These are phyloP conservation scores for Thunnus thynnus DNA, from an alignment of 2,113 vertebrate species.

Conservation along the genomic window DNA sequence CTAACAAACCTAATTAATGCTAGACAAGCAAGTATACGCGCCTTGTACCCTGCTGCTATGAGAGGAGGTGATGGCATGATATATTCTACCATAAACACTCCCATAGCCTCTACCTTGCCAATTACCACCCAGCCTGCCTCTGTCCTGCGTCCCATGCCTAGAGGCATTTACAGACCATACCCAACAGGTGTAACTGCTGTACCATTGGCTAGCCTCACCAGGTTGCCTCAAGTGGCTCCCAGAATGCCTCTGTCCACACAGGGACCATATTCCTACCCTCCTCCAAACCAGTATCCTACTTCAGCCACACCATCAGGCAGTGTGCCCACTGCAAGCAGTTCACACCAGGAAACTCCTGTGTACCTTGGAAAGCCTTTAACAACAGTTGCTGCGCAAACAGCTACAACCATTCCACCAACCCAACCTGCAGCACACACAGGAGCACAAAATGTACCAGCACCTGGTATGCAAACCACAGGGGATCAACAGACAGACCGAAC, in stretches of 20 bases:
- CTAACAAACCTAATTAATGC: constrained; percentile 88
- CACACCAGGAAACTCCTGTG: constrained; percentile 88
- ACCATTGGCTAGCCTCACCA: constrained; percentile 91
- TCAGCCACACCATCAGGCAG: constrained; percentile 75
- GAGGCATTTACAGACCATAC: constrained; percentile 91
- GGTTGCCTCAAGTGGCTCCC: constrained; percentile 90
- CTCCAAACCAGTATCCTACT: constrained; percentile 84
- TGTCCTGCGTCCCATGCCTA: constrained; percentile 91
- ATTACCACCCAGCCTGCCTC: constrained; percentile 97
- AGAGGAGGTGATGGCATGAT: constrained; percentile 98
- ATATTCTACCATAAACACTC: constrained; percentile 98
- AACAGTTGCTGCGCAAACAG: constrained; percentile 62
- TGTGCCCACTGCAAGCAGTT: constrained; percentile 66
- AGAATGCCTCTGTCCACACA: constrained; percentile 90
- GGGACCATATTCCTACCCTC: constrained; percentile 88
- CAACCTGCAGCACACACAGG: constrained; percentile 65
- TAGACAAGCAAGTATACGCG: constrained; percentile 89
- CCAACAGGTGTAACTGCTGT: constrained; percentile 89
- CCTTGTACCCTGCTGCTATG: constrained; percentile 91
- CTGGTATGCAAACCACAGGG: constrained; percentile 61
- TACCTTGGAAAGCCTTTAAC: constrained; percentile 91
- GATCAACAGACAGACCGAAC: constrained; percentile 79
- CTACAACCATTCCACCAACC: constrained; percentile 63
- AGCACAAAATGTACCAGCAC: constrained; percentile 56
- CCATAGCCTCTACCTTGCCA: constrained; percentile 97